These are phyloP conservation scores for Morelia viridis DNA, from an alignment of 2,797 vertebrate genomes.

Conservation along the genomic window DNA sequence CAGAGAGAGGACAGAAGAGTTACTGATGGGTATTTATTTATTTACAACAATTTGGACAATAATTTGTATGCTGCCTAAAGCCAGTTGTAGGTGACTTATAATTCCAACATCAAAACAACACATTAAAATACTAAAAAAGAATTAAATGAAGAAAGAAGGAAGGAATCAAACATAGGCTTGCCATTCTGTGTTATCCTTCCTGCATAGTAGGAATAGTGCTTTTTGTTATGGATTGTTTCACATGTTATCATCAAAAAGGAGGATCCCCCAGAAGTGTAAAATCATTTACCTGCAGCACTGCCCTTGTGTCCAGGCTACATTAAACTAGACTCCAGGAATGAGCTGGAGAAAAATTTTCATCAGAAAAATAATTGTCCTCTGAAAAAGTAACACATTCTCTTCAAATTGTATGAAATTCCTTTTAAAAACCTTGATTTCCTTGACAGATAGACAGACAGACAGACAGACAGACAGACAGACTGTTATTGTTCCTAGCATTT, in stretches of 20 bases:
- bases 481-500: background rate
- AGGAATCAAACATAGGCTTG: background rate
- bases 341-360: background rate
- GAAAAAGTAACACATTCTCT: background rate
- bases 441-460: background rate
- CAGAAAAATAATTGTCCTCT: background rate
- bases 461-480: no score
- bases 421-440: background rate
- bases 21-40: background rate
- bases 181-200: background rate
- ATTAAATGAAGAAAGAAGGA: background rate
- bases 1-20: background rate
- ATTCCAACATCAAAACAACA: background rate
- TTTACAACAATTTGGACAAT: background rate
- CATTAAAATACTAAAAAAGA: background rate
- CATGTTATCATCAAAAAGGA: background rate
- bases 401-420: background rate
- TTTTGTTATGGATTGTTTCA: background rate
- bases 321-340: background rate
- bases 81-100: background rate
- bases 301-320: background rate
- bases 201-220: background rate
- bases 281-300: background rate
- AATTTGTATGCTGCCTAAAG: background rate
- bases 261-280: background rate